Conservation (phyloP, 2,113 vertebrate species). For the Zapus hudsonius region DNA sequence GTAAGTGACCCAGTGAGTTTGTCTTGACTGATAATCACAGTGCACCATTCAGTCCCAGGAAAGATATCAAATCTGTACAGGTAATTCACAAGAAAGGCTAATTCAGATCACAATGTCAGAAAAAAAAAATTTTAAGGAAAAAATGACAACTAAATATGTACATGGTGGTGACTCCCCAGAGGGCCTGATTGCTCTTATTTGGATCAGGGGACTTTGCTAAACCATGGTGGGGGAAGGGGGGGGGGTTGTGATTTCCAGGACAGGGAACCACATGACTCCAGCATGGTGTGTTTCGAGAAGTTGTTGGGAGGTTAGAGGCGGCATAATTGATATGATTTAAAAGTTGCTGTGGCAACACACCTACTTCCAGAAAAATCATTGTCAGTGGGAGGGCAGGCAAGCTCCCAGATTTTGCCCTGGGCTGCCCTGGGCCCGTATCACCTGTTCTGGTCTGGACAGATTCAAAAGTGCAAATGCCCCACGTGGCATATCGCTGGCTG, state of each 20-base stretch:
- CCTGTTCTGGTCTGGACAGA: neutral
- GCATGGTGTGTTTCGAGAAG: conserved; percentile 61
- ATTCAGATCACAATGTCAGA: neutral
- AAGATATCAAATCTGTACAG: neutral
- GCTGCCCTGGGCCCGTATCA: conserved; percentile 58
- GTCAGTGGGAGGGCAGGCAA: conserved; percentile 83
- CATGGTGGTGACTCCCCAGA: neutral
- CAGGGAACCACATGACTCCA: neutral
- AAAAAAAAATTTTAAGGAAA: neutral
- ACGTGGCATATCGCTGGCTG: neutral
- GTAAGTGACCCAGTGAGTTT: neutral
- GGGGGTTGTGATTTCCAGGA: neutral
- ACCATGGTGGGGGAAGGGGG: neutral
- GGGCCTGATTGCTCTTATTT: neutral
- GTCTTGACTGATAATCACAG: neutral
- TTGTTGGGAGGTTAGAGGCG: conserved; percentile 82
- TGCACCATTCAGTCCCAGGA: neutral
- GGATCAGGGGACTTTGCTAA: neutral
- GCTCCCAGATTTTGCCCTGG: conserved; percentile 78
- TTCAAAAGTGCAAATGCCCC: conserved; percentile 16
- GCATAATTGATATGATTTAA: conserved; percentile 84
- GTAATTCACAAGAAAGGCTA: neutral
- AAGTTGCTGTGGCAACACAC: conserved; percentile 89
- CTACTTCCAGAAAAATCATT: conserved; percentile 84
- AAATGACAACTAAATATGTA: neutral